Conservation (phyloP, 2,113 vertebrate genomes). For the Lepisosteus osseus region DNA sequence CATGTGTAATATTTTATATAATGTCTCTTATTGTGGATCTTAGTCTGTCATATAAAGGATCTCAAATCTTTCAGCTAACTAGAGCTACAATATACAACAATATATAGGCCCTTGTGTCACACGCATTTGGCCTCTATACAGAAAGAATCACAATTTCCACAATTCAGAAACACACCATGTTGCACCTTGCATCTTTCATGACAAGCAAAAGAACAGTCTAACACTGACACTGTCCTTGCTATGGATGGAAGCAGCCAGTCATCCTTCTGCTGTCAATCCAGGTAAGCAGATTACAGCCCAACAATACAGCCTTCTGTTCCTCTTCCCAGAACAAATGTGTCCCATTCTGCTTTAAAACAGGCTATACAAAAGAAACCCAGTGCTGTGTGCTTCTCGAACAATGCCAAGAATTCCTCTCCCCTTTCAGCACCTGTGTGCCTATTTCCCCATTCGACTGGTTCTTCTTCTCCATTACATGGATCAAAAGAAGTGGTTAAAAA, state of each 20-base stretch:
- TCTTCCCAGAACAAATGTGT: conserved; percentile 66
- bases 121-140: no score
- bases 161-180: no score
- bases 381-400: conserved; percentile 12
- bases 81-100: no score
- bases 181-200: no score
- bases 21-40: no score
- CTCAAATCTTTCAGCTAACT: no score
- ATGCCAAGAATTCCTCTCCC: conserved; percentile 45
- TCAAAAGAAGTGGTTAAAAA: background rate
- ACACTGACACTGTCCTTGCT: conserved; percentile 46
- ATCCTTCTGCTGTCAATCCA: conserved; percentile 64
- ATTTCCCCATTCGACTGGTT: background rate
- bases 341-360: conserved; percentile 48
- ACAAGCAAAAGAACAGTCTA: background rate
- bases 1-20: no score
- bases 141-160: no score
- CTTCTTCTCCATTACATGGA: conserved; percentile 35
- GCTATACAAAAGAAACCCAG: conserved; percentile 36
- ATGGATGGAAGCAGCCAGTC: conserved; percentile 57
- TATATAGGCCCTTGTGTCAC: no score
- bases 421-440: conserved; percentile 28
- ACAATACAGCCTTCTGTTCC: conserved; percentile 72
- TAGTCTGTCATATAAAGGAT: no score
- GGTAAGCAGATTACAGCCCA: conserved; percentile 76